Evolutionary conservation across 1,140 invertebrate species (phyloP), one percentile per base, ranked within the genome.

Genomic region (Aphidius ervi): DNA sequence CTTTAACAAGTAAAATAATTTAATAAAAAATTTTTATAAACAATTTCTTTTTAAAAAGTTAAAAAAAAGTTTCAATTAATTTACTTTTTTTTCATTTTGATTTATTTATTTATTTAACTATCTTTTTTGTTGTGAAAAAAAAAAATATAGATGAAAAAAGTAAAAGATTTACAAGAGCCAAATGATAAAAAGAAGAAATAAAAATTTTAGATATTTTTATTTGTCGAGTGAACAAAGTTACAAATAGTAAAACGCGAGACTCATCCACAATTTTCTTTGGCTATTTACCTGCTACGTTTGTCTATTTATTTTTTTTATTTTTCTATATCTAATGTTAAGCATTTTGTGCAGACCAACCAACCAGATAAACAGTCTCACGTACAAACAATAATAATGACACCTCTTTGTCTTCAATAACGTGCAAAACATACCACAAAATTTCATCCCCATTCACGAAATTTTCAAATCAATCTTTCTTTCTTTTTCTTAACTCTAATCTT

Each of bases 221-320:
- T 76, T 78, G 70, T 71, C 74, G 72, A 73, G 63, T 78, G 72
- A 78, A 65, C 69, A 72, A 71, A 78, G 75, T 78, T 76, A 78
- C 74, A 77, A 78, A 78, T 78, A 72, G 75, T 71, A 74, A 71
- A 68, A 77, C 74, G 71, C 73, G 70, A 61, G 72, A 74, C 67
- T 76, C 75, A 77, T 76, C 69, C 73, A 69, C 73, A 73, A 72
- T 67, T 31, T 31, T 31, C 4, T 31, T 2, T 1, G 1, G 23
- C 23, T 31, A 31, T 31, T 31, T 31, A 31, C 23, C 23, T 31
- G 23, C 23, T 31, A 31, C 23, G 23, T 31, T 31, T 31, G 23
- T 31, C 23, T 31, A 31, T 31, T 31, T 31, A 31, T 31, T 54
- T 55, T 23, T n/a, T 31, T n/a, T 39, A 23, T 41, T 9, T 37